Evolutionary conservation across 1,140 invertebrate species (phyloP), one percentile per base, ranked within the genome.

Genomic region (Neocloeon triangulifer): DNA sequence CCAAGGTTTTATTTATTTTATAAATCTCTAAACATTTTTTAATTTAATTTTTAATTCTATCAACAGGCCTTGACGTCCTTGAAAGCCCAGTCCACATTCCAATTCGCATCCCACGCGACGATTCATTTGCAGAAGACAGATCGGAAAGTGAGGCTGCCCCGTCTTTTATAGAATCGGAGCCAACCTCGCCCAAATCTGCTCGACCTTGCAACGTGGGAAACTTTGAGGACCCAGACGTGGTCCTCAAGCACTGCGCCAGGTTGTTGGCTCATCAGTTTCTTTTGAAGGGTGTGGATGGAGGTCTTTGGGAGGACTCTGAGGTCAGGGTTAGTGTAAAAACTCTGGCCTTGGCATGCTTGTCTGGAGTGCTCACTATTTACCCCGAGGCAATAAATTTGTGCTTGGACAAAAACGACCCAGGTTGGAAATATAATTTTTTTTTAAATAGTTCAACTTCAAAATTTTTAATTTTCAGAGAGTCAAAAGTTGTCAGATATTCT

Each of bases 241-340:
- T 75, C 0, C 44, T 89, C 0, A 59, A 73, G 31, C 84, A 72
- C 47, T 80, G 77, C 39, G 60, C 68, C 17, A 60, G 82, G 37
- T 61, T 80, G 27, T 46, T 91, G 2, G 62, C 63, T 16, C 70
- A 71, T 2, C 65, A 69, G 17, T 89, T 84, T 52, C 52, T 91
- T 4, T 52, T 89, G 9, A 57, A 62, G 19, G 76, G 76, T 13
- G 53, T 49, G 35, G 59, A 61, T 27, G 63, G 62, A 17, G 54
- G 55, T n/a, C n/a, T n/a, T n/a, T n/a, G n/a, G n/a, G n/a, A n/a
- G n/a, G 74, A 74, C 45, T 63, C 66, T 39, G 54, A 50, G 25
- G 69, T 81, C 7, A 58, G 82, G 19, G 77, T 89, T 10, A 86
- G 80, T 36, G 68, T 85, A 0, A 86, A 88, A 56, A 69, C 75